A percentile compares a stretch with the other conserved stretches of the same genome.
Conservation (phyloP, 1,140 invertebrate species). For the Neocloeon triangulifer region DNA sequence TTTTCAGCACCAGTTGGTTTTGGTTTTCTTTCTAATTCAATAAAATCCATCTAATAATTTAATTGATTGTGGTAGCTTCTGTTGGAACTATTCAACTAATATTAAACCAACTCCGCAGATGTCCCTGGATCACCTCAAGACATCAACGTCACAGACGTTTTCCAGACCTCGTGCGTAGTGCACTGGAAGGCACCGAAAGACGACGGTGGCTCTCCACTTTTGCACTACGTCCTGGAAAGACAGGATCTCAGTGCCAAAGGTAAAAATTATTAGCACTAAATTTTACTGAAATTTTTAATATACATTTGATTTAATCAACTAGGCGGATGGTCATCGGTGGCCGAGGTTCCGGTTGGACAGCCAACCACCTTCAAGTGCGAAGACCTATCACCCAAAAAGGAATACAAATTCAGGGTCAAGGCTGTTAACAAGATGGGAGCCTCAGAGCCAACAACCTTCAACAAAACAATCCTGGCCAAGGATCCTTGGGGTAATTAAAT, state of each 20-base stretch:
- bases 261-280: constrained; percentile 14
- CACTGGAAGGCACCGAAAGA: constrained; percentile 80
- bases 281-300: background rate
- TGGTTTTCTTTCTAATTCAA: constrained; percentile 1
- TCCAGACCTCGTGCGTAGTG: constrained; percentile 74
- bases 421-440: constrained; percentile 80
- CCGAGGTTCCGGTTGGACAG: constrained; percentile 38
- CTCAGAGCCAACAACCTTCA: constrained; percentile 70
- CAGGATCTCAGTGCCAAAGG: constrained; percentile 72
- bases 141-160: constrained; percentile 78
- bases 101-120: too few relatives aligned
- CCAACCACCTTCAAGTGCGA: constrained; percentile 60
- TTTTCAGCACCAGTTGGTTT: too few relatives aligned
- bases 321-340: constrained; percentile 67
- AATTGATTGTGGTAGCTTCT: background rate
- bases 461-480: constrained; percentile 74
- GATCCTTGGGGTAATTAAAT: constrained; percentile 78
- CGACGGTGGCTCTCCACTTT: constrained; percentile 76
- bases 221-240: constrained; percentile 85
- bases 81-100: background rate
- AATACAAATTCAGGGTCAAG: constrained; percentile 84
- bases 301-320: constrained; percentile 7
- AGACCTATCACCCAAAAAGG: constrained; percentile 67
- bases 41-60: constrained; percentile 1
- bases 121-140: constrained; percentile 68